Conservation (phyloP, 37 sponge, comb jelly and placozoan genomes). For the Dysidea cf. avara region DNA sequence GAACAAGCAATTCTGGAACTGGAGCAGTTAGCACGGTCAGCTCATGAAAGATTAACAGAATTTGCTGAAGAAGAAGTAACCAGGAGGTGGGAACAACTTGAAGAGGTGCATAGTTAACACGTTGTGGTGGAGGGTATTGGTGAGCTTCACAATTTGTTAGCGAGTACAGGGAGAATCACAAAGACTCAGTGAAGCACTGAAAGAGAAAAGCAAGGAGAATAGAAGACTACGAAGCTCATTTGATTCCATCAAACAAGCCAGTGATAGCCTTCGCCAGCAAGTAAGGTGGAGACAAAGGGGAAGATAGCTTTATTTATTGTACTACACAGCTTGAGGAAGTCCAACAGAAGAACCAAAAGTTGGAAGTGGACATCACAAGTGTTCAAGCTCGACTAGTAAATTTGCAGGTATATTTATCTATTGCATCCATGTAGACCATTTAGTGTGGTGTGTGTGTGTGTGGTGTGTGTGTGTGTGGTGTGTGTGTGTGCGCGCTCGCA, state of each 20-base stretch:
- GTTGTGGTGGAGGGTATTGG: not conserved
- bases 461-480: too few relatives aligned
- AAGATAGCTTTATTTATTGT: not conserved
- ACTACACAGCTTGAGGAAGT: constrained; percentile 1
- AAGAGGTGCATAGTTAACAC: constrained; percentile 12
- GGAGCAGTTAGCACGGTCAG: constrained; percentile 33
- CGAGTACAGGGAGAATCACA: constrained; percentile 3
- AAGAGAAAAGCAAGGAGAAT: constrained; percentile 35
- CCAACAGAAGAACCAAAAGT: constrained; percentile 1
- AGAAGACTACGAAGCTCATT: constrained; percentile 24
- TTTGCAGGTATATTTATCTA: not conserved
- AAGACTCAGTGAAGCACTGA: constrained; percentile 8
- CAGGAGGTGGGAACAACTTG: constrained; percentile 10
- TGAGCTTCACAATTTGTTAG: not conserved
- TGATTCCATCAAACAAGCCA: constrained; percentile 26
- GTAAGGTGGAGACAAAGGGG: not conserved
- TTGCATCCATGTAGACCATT: too few relatives aligned
- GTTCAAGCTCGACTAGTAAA: constrained; percentile 17
- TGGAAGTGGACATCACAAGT: constrained; percentile 7
- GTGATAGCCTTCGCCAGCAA: constrained; percentile 21
- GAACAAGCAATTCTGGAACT: constrained; percentile 19
- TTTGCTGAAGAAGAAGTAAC: constrained; percentile 36
- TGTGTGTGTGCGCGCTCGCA: too few relatives aligned
- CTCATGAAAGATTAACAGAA: constrained; percentile 28
- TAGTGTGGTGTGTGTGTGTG: too few relatives aligned